Percentiles rank a stretch among this genome's conserved stretches.
Conservation (phyloP, 2,113 vertebrate species). For the Prietella phreatophila region DNA sequence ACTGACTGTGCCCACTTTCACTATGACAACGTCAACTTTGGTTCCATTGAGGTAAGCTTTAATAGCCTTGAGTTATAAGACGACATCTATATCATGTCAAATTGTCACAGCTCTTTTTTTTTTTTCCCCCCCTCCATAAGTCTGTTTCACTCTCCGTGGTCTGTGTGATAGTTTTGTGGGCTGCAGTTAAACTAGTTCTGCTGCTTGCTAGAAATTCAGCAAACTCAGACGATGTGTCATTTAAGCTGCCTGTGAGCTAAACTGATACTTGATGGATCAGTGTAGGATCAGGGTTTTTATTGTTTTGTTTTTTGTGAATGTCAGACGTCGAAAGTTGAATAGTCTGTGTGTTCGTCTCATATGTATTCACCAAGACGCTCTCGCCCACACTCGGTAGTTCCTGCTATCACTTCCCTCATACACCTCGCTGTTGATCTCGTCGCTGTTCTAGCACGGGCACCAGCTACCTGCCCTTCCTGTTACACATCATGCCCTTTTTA, state of each 20-base stretch:
- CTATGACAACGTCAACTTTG: slow-evolving; percentile 78
- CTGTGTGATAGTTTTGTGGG: not conserved
- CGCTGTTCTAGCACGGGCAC: not conserved
- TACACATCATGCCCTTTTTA: not conserved
- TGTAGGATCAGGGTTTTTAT: not conserved
- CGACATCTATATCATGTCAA: not conserved
- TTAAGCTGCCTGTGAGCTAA: not conserved
- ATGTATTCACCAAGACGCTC: not conserved
- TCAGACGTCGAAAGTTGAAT: not conserved
- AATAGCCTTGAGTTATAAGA: not conserved
- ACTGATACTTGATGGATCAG: not conserved
- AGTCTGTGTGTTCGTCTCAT: not conserved
- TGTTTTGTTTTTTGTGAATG: not conserved
- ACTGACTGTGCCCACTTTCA: slow-evolving; percentile 80
- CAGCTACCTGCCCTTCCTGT: not conserved
- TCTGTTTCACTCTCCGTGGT: not conserved
- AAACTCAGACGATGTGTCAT: no score
- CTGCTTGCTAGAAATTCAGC: not conserved
- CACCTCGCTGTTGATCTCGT: not conserved
- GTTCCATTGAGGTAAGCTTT: slow-evolving; percentile 72
- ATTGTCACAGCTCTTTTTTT: not conserved
- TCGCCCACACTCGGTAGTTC: not conserved
- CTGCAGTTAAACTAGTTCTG: not conserved
- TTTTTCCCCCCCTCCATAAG: no score
- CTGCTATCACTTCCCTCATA: not conserved